Conservation (phyloP, 2,113 vertebrate species). For the Sardina pilchardus region DNA sequence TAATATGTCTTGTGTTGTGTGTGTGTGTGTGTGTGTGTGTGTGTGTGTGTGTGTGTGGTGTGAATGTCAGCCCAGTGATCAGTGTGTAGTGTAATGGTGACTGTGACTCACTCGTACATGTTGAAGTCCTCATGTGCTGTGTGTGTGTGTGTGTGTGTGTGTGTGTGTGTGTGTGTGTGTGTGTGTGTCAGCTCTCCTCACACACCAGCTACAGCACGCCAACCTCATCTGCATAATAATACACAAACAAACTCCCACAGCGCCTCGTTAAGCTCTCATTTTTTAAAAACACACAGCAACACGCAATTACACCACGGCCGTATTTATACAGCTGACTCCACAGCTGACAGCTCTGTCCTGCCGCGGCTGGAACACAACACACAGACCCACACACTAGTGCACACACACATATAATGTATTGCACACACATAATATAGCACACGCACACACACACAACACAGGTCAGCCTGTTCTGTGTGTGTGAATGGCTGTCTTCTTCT, state of each 20-base stretch:
- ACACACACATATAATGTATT: not conserved
- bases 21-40: not conserved
- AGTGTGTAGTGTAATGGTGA: not conserved
- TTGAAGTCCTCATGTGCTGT: not conserved
- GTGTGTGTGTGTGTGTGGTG: not conserved
- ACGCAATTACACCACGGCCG: not conserved
- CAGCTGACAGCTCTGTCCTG: not conserved
- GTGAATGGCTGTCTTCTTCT: too few species aligned
- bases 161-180: conserved; percentile 13
- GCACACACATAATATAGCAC: not conserved
- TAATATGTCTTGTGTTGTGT: not conserved
- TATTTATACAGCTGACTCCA: not conserved
- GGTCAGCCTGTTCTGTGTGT: too few species aligned
- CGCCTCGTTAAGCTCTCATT: not conserved
- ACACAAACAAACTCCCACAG: conserved; percentile 11
- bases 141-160: conserved; percentile 23
- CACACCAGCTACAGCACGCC: too few species aligned
- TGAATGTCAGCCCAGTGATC: not conserved
- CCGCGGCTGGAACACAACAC: not conserved
- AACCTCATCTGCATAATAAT: conserved; percentile 7
- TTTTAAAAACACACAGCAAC: not conserved
- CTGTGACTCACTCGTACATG: not conserved
- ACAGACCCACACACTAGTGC: not conserved
- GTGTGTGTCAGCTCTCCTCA: not conserved
- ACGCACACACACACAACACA: conserved; percentile 7